These are phyloP conservation scores for Apodemia mormo DNA, from an alignment of 2,888 invertebrate species.

Conservation along the genomic window DNA sequence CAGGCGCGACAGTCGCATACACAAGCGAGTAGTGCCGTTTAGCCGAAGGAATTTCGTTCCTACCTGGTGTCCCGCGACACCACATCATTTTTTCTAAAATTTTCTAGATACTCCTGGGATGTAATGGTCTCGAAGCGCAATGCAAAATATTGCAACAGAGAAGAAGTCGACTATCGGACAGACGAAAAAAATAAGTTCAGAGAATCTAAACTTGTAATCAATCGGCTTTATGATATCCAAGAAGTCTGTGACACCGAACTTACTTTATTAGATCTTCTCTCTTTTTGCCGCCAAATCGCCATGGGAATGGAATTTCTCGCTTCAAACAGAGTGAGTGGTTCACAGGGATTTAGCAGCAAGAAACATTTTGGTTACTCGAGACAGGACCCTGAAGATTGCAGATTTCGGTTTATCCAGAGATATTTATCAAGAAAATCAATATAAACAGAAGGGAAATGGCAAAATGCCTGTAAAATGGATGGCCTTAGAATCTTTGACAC, in stretches of 20 bases:
- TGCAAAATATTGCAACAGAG: slow-evolving; percentile 61
- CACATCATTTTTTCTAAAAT: neutral
- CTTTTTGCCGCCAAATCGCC: slow-evolving; percentile 91
- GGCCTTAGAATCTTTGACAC: slow-evolving; percentile 92
- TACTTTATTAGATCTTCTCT: slow-evolving; percentile 85
- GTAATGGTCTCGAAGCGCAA: slow-evolving; percentile 66
- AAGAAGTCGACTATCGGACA: slow-evolving; percentile 53
- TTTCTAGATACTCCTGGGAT: slow-evolving; percentile 79
- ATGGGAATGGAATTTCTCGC: slow-evolving; percentile 94
- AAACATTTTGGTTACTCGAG: slow-evolving; percentile 90
- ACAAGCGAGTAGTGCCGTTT: too few relatives aligned
- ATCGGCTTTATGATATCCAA: slow-evolving; percentile 83
- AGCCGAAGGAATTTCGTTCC: too few relatives aligned
- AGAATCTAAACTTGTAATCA: slow-evolving; percentile 65
- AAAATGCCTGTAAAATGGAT: slow-evolving; percentile 95
- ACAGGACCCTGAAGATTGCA: slow-evolving; percentile 91
- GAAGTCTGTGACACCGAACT: slow-evolving; percentile 65
- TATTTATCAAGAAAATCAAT: slow-evolving; percentile 91
- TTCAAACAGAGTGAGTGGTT: slow-evolving; percentile 88
- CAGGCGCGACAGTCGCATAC: too few relatives aligned
- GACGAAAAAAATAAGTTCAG: slow-evolving; percentile 53
- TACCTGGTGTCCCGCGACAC: too few relatives aligned
- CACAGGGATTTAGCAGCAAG: slow-evolving; percentile 94
- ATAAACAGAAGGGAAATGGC: slow-evolving; percentile 88
- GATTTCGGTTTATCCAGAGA: slow-evolving; percentile 95